Percentiles rank a stretch among this genome's conserved stretches.
phyloP scores from a whole-genome alignment of 2,113 vertebrate genomes.

The Scytalopus superciliaris region DNA sequence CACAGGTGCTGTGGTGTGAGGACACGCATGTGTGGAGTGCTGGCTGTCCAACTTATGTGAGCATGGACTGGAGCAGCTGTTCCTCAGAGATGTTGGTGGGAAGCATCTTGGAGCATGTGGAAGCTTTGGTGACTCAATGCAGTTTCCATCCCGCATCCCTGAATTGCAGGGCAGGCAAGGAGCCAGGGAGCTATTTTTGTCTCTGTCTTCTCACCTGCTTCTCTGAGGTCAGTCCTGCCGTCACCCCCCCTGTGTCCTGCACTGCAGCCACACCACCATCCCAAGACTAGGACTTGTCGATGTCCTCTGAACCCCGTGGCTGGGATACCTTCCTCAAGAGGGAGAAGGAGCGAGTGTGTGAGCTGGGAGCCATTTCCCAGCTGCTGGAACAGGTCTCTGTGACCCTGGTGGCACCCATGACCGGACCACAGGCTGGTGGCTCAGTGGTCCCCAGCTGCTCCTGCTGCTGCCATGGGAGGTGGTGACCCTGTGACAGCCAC shows the following conservation, averaged over 20 bases:
- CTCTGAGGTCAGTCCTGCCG: neutral
- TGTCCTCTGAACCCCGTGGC: neutral
- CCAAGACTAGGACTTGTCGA: accelerated
- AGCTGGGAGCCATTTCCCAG: neutral
- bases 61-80: neutral
- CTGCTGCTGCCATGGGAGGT: accelerated
- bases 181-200: neutral
- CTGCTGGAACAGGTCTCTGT: neutral
- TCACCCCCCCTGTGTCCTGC: neutral
- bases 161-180: neutral
- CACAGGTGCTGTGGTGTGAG: neutral
- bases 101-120: neutral
- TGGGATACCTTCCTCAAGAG: neutral
- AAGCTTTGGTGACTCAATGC: neutral
- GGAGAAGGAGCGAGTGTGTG: neutral
- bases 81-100: neutral
- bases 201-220: neutral
- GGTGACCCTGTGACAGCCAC: neutral
- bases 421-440: neutral
- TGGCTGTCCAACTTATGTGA: neutral
- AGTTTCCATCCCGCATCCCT: accelerated
- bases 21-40: neutral
- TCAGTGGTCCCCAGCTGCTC: neutral
- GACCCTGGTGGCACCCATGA: neutral
- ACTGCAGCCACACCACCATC: neutral